A percentile compares a stretch with the other conserved stretches of the same genome.
Conservation (phyloP, 2,797 vertebrate genomes). For the Coccyzus lansbergi region DNA sequence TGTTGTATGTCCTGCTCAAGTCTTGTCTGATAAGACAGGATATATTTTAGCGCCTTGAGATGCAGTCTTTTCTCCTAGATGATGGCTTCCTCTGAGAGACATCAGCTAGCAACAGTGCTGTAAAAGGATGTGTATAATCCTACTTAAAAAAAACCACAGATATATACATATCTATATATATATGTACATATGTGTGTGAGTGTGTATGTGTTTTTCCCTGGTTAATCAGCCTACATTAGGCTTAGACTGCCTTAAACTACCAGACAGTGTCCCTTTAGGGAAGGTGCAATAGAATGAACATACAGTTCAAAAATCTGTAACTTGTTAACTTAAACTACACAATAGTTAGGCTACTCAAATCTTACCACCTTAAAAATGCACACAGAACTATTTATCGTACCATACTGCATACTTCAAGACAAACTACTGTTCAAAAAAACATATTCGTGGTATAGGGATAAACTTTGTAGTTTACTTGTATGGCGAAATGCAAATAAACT, state of each 20-base stretch:
- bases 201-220: constrained; percentile 24
- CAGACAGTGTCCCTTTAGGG: constrained; percentile 69
- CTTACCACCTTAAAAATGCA: constrained; percentile 78
- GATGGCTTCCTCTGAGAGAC: constrained; percentile 34
- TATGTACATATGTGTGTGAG: neutral
- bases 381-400: constrained; percentile 79
- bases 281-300: constrained; percentile 71
- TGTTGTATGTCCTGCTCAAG: neutral
- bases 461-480: constrained; percentile 77
- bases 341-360: constrained; percentile 78
- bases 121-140: constrained; percentile 15
- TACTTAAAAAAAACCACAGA: neutral
- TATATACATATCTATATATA: neutral
- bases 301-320: constrained; percentile 73
- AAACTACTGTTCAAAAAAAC: constrained; percentile 74
- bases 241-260: constrained; percentile 66
- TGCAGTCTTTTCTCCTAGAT: neutral
- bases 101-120: neutral
- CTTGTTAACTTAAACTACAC: constrained; percentile 74
- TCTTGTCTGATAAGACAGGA: neutral
- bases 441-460: constrained; percentile 77
- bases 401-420: constrained; percentile 78
- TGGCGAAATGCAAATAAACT: too few relatives aligned
- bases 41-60: neutral
- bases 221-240: constrained; percentile 49